phyloP scores from a whole-genome alignment of 2,113 vertebrate genomes.

The Taxidea taxus region DNA sequence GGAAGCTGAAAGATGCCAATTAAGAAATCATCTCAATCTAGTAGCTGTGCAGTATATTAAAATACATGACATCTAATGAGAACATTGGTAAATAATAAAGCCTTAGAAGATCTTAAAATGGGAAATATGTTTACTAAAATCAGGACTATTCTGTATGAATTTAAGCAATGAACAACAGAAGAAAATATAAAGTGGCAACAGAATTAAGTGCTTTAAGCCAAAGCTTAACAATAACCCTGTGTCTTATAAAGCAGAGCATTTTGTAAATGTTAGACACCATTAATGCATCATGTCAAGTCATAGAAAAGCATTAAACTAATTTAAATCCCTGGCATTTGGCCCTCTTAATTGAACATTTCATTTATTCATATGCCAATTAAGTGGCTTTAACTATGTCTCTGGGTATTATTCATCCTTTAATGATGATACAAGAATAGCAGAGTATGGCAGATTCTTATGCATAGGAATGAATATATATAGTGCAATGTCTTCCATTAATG shows the following conservation, averaged over 20 bases:
- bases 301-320: conserved; percentile 40
- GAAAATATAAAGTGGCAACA: background rate
- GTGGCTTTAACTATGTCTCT: conserved; percentile 30
- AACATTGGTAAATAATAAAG: background rate
- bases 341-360: conserved; percentile 45
- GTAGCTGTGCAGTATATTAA: background rate
- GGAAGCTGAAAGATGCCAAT: conserved; percentile 30
- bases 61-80: background rate
- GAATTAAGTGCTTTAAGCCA: background rate
- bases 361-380: conserved; percentile 53
- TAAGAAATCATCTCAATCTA: background rate
- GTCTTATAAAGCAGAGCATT: background rate
- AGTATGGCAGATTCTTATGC: background rate
- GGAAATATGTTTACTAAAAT: background rate
- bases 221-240: background rate
- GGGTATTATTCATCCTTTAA: conserved; percentile 28
- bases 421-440: conserved; percentile 23
- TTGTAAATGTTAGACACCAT: background rate
- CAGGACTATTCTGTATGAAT: background rate
- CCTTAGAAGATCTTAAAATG: background rate
- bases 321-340: conserved; percentile 46
- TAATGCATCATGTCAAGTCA: background rate
- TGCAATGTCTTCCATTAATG: background rate
- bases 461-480: background rate
- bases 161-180: background rate